These are phyloP conservation scores for Osmerus mordax DNA, from an alignment of 2,113 vertebrate species.

Conservation along the genomic window DNA sequence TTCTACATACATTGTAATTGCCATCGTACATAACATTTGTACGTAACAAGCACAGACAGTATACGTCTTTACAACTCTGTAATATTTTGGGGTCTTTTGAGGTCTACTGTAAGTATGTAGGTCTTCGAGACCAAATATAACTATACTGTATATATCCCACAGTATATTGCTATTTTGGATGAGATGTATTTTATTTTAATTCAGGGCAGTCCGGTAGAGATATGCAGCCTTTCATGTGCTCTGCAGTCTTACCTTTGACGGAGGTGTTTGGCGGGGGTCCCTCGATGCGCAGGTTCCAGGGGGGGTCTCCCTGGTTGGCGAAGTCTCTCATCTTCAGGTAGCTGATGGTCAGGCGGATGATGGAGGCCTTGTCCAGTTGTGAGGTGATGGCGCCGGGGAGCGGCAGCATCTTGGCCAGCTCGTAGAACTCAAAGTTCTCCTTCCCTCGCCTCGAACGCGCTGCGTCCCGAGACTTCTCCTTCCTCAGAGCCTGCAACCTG, in stretches of 20 bases:
- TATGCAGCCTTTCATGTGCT: background rate
- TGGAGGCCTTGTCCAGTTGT: slow-evolving; percentile 98
- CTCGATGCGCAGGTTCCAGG: slow-evolving; percentile 96
- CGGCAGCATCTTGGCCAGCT: slow-evolving; percentile 97
- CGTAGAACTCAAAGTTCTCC: slow-evolving; percentile 99
- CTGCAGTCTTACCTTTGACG: slow-evolving; percentile 88
- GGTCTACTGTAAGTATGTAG: no score
- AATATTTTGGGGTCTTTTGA: no score
- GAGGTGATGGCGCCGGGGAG: slow-evolving; percentile 98
- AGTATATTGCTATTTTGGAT: no score
- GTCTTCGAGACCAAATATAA: background rate
- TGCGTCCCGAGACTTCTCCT: slow-evolving; percentile 97
- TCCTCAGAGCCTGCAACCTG: slow-evolving; percentile 99
- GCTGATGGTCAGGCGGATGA: slow-evolving; percentile 98
- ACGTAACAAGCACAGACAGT: no score
- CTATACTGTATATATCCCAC: background rate
- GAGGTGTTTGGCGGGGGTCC: slow-evolving; percentile 98
- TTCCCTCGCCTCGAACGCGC: slow-evolving; percentile 95
- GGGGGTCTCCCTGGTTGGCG: slow-evolving; percentile 96
- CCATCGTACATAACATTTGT: no score
- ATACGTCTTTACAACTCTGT: no score
- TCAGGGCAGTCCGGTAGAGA: background rate
- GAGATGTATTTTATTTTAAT: no score
- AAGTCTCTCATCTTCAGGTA: slow-evolving; percentile 99
- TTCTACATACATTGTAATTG: background rate